A percentile compares a stretch with the other conserved stretches of the same genome.
Evolutionary conservation across 2,797 vertebrate genomes (phyloP).

Genomic region (Poecile montanus): DNA sequence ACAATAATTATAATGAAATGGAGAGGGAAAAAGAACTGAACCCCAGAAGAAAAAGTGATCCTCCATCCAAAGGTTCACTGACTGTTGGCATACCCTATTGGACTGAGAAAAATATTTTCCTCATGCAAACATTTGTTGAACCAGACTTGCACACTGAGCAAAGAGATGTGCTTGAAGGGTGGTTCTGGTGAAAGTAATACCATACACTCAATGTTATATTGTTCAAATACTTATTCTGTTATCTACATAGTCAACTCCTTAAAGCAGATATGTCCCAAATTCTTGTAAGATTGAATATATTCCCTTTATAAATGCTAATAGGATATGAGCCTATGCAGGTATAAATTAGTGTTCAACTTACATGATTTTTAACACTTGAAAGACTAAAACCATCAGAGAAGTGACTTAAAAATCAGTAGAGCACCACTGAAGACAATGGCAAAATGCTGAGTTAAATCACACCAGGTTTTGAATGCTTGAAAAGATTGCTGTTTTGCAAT

Average conservation of each 20-base stretch:
- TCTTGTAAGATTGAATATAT: background rate
- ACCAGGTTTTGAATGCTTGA: background rate
- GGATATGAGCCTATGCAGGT: background rate
- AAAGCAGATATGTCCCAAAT: background rate
- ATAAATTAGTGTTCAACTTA: background rate
- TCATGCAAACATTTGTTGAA: background rate
- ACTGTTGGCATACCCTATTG: background rate
- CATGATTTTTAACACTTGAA: background rate
- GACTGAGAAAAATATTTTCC: background rate
- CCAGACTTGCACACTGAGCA: background rate
- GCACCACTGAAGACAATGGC: background rate
- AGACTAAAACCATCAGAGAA: background rate
- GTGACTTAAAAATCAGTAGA: background rate
- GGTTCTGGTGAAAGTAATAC: background rate
- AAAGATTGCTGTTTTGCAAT: background rate
- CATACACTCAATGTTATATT: background rate
- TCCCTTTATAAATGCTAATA: background rate
- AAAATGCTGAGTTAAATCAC: background rate
- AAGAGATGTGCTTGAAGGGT: background rate
- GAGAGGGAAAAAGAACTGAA: background rate
- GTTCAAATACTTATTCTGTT: background rate
- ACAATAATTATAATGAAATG: background rate
- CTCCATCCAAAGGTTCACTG: accelerated
- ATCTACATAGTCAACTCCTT: background rate
- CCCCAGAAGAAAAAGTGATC: background rate